phyloP scores from a whole-genome alignment of 2,797 vertebrate species.

The Acrocephalus scirpaceus region DNA sequence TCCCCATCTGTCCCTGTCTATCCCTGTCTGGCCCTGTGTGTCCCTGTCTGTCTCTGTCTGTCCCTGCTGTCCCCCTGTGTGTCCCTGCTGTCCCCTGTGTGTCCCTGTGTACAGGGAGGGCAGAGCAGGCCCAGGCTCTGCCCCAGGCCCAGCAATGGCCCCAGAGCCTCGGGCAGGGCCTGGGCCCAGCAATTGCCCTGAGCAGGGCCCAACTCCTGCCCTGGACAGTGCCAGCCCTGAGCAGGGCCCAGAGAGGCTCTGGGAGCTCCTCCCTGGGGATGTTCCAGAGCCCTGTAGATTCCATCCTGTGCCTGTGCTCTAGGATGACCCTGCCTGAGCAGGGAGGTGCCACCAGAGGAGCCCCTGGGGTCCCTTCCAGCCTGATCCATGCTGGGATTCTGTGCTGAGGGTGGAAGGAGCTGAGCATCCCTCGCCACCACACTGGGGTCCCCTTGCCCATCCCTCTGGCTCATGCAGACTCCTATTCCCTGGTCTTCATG shows the following conservation, averaged over 20 bases:
- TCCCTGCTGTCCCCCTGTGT: not conserved
- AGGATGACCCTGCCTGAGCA: not conserved
- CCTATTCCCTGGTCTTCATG: not conserved
- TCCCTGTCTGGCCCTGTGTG: not conserved
- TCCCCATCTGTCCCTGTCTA: not conserved
- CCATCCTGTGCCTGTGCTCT: not conserved
- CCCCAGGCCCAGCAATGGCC: not conserved
- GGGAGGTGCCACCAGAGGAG: not conserved
- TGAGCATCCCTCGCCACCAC: not conserved
- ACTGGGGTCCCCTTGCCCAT: not conserved
- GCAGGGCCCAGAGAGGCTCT: not conserved
- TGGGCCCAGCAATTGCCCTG: not conserved
- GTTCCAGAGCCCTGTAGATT: accelerated
- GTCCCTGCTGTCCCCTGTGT: no score
- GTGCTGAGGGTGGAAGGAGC: not conserved
- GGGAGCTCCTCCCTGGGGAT: not conserved
- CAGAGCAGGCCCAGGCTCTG: not conserved
- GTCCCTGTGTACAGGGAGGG: no score
- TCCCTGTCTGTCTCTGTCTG: no score
- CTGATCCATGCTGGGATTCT: not conserved
- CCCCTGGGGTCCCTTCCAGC: not conserved
- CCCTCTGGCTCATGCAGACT: not conserved
- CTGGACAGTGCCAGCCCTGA: not conserved
- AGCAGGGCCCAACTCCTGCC: not conserved
- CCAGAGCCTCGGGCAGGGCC: not conserved